These are phyloP conservation scores for Sacculina carcini DNA, from an alignment of 2,888 invertebrate species.

Conservation along the genomic window DNA sequence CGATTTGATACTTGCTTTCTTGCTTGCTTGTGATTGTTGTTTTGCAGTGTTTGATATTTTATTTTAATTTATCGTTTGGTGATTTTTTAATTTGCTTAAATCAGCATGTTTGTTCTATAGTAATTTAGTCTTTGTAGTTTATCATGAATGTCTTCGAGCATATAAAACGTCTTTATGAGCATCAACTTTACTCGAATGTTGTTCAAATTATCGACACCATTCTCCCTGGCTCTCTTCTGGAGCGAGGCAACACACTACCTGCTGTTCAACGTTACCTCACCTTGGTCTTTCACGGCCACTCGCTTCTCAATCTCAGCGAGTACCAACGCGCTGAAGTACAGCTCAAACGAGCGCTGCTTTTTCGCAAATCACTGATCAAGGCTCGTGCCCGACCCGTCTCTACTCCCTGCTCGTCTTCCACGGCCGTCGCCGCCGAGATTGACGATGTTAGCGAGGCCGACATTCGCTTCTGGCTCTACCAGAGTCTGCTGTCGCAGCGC, in stretches of 20 bases:
- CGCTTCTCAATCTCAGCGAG: slow-evolving; percentile 35
- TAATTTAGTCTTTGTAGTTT: too few species aligned
- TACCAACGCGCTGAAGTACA: slow-evolving; percentile 39
- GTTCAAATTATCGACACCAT: slow-evolving; percentile 32
- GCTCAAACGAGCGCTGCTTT: slow-evolving; percentile 34
- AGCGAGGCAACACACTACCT: slow-evolving; percentile 28
- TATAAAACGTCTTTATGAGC: slow-evolving; percentile 38
- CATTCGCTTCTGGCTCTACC: slow-evolving; percentile 41
- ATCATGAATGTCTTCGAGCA: slow-evolving; percentile 29
- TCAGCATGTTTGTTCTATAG: too few species aligned
- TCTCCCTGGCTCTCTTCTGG: slow-evolving; percentile 35
- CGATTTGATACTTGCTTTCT: too few species aligned
- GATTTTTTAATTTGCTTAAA: too few species aligned
- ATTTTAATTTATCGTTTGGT: too few species aligned
- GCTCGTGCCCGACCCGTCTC: too few species aligned
- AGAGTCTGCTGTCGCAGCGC: slow-evolving; percentile 37
- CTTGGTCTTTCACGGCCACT: slow-evolving; percentile 38
- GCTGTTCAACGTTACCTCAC: slow-evolving; percentile 38
- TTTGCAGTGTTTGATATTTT: too few species aligned
- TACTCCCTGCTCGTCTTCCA: too few species aligned
- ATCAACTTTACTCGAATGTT: slow-evolving; percentile 40
- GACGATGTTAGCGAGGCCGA: slow-evolving; percentile 26
- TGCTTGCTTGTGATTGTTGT: too few species aligned
- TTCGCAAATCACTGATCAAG: slow-evolving; percentile 30
- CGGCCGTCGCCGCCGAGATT: too few species aligned